These are phyloP conservation scores for Apamea epomidion DNA, from an alignment of 2,888 invertebrate species.

Conservation along the genomic window DNA sequence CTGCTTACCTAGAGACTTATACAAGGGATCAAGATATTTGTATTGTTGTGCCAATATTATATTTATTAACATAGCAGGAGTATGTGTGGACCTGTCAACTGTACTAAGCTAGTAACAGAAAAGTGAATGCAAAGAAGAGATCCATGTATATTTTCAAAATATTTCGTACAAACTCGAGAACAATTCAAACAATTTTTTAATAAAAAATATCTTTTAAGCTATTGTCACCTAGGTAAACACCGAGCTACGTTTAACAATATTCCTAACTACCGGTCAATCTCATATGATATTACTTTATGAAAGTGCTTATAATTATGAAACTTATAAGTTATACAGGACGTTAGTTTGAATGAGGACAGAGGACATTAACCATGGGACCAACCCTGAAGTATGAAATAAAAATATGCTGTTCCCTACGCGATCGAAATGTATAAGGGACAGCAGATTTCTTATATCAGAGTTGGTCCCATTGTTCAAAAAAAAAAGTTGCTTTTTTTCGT, in stretches of 20 bases:
- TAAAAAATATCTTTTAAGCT: background rate
- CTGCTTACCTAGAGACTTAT: slow-evolving; percentile 30
- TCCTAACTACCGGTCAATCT: background rate
- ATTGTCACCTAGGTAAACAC: slow-evolving; percentile 7
- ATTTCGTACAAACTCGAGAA: slow-evolving; percentile 9
- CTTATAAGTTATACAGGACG: slow-evolving; percentile 8
- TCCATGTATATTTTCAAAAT: background rate
- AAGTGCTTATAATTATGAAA: slow-evolving; percentile 26
- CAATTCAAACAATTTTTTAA: slow-evolving; percentile 2
- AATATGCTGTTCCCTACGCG: background rate
- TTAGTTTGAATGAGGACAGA: background rate
- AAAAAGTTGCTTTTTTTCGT: too few relatives aligned
- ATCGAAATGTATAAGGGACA: background rate
- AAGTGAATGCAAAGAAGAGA: background rate
- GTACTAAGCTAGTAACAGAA: too few relatives aligned
- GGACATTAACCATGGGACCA: too few relatives aligned
- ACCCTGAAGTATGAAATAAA: background rate
- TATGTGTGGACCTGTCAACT: background rate
- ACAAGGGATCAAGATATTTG: slow-evolving; percentile 33
- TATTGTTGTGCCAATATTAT: slow-evolving; percentile 30
- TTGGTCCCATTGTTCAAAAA: background rate
- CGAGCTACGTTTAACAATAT: slow-evolving; percentile 2
- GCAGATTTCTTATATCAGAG: too few relatives aligned
- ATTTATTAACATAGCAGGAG: background rate
- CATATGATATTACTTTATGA: slow-evolving; percentile 26